Conservation (phyloP, 2,888 invertebrate species). For the Mythimna loreyi region DNA sequence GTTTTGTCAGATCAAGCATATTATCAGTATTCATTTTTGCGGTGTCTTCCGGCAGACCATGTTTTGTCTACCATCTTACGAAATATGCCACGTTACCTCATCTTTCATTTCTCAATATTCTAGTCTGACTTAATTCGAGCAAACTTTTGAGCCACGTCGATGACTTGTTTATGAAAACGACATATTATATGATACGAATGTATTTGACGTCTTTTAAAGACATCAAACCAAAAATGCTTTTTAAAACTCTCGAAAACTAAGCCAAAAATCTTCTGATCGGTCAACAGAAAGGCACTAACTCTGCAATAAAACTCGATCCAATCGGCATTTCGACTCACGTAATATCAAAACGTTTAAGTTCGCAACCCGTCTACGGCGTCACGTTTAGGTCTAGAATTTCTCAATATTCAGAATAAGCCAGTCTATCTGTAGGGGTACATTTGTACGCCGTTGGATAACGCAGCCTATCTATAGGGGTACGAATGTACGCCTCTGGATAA, state of each 20-base stretch:
- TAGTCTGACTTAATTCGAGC: too few relatives aligned
- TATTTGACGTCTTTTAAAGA: not conserved
- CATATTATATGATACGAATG: too few relatives aligned
- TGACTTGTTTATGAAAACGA: too few relatives aligned
- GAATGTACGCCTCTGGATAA: conserved; percentile 53
- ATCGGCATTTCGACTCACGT: conserved; percentile 49
- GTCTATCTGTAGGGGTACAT: conserved; percentile 40
- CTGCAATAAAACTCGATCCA: conserved; percentile 35
- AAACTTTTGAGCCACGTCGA: too few relatives aligned
- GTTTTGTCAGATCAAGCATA: too few relatives aligned
- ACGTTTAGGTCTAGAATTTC: conserved; percentile 79
- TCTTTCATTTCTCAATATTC: too few relatives aligned
- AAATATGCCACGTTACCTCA: too few relatives aligned
- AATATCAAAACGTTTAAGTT: conserved; percentile 65
- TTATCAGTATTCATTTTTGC: too few relatives aligned
- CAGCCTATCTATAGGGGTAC: conserved; percentile 35
- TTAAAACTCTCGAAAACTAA: conserved; percentile 5
- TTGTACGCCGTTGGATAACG: conserved; percentile 51
- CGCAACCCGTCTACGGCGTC: conserved; percentile 68
- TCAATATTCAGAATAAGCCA: conserved; percentile 79
- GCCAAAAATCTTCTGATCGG: not conserved
- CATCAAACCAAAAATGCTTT: not conserved
- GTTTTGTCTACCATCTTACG: too few relatives aligned
- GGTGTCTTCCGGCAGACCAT: too few relatives aligned
- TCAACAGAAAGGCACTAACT: conserved; percentile 20